phyloP scores from a whole-genome alignment of 2,888 invertebrate genomes.

The Endotricha flammealis region DNA sequence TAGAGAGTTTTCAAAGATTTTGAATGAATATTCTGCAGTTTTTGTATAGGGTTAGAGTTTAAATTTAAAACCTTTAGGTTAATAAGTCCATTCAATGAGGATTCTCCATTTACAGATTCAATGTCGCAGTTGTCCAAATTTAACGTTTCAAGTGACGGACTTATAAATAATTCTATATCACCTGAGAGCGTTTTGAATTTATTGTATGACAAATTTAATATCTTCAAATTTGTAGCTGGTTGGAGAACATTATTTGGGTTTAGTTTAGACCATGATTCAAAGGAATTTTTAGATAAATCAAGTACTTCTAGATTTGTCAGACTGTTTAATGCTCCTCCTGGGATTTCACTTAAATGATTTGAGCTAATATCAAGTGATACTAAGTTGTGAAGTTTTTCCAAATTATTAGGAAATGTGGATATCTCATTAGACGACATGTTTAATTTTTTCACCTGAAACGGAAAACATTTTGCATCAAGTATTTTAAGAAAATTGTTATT shows the following conservation, averaged over 20 bases:
- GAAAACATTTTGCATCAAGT: too few species aligned
- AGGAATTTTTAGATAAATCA: slow-evolving; percentile 80
- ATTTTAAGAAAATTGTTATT: too few species aligned
- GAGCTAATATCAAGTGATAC: slow-evolving; percentile 53
- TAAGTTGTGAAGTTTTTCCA: slow-evolving; percentile 46
- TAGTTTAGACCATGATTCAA: slow-evolving; percentile 77
- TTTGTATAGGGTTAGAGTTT: slow-evolving; percentile 69
- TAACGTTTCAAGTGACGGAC: slow-evolving; percentile 76
- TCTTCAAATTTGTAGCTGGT: slow-evolving; percentile 69
- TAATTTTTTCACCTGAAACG: slow-evolving; percentile 79
- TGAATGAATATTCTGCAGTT: slow-evolving; percentile 68
- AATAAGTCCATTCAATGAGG: slow-evolving; percentile 67
- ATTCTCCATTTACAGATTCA: slow-evolving; percentile 66
- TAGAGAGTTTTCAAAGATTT: slow-evolving; percentile 73
- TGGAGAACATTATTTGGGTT: slow-evolving; percentile 72
- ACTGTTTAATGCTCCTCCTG: slow-evolving; percentile 64
- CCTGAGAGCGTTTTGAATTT: slow-evolving; percentile 64
- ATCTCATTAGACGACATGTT: slow-evolving; percentile 83
- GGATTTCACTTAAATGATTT: slow-evolving; percentile 74
- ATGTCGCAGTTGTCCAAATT: slow-evolving; percentile 81
- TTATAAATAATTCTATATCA: slow-evolving; percentile 69
- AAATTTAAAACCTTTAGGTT: slow-evolving; percentile 75
- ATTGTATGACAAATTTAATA: slow-evolving; percentile 82
- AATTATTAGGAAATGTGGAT: slow-evolving; percentile 65
- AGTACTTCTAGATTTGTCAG: slow-evolving; percentile 77